phyloP scores from a whole-genome alignment of 1,140 invertebrate genomes.

The Andrena cerasifolii region DNA sequence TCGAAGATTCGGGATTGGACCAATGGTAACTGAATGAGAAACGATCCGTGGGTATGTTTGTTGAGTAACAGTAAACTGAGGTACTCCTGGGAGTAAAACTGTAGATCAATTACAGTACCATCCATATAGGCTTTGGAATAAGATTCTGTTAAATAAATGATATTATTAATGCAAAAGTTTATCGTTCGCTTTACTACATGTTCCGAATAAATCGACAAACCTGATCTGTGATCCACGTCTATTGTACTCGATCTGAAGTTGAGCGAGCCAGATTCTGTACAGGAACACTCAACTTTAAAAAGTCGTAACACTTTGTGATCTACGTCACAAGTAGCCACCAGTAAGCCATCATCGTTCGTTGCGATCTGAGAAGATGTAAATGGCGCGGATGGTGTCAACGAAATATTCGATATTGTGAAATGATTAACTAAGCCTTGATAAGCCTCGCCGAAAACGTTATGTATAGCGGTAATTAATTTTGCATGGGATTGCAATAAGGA shows the following conservation, averaged over 20 bases:
- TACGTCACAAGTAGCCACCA: constrained; percentile 69
- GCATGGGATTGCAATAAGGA: constrained; percentile 93
- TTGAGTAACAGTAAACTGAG: constrained; percentile 89
- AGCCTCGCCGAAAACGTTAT: constrained; percentile 88
- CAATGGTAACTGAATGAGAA: constrained; percentile 87
- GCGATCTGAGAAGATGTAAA: constrained; percentile 72
- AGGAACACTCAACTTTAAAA: constrained; percentile 68
- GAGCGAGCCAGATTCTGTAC: constrained; percentile 41
- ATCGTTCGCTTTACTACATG: not conserved
- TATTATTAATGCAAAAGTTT: not conserved
- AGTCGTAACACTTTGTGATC: constrained; percentile 72
- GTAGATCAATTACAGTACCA: constrained; percentile 84
- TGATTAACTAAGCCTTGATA: constrained; percentile 85
- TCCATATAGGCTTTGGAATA: constrained; percentile 26
- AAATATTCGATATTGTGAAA: constrained; percentile 80
- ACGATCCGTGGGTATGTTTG: constrained; percentile 82
- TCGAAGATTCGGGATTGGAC: constrained; percentile 77
- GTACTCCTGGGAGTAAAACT: constrained; percentile 92
- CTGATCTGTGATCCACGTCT: constrained; percentile 73
- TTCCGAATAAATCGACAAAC: constrained; percentile 49
- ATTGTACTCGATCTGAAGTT: constrained; percentile 64
- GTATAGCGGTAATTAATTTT: constrained; percentile 86
- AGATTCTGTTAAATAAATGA: constrained; percentile 14
- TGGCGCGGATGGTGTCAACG: constrained; percentile 55
- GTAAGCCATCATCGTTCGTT: constrained; percentile 71